Evolutionary conservation across 1,140 invertebrate species (phyloP).

Genomic region (Akabosia matsudoensis): DNA sequence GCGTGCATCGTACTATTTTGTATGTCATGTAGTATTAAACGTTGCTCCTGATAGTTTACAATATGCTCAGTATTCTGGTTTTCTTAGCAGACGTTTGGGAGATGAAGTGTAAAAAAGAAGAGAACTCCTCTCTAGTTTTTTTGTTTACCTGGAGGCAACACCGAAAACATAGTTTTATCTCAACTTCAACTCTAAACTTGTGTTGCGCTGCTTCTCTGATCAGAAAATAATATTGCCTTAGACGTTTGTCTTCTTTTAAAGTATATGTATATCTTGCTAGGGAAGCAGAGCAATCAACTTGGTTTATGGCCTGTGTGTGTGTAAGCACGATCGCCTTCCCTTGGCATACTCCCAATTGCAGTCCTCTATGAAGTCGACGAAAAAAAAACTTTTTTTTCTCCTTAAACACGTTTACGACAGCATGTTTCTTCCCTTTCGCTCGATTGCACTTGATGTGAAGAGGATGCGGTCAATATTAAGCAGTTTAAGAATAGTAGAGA

Average conservation of each 20-base stretch:
- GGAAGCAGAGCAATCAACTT: background rate
- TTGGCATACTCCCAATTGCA: background rate
- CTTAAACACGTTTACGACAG: background rate
- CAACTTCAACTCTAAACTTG: too few species aligned
- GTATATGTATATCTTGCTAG: too few species aligned
- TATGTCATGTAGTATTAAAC: too few species aligned
- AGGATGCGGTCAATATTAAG: too few species aligned
- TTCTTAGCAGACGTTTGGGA: background rate
- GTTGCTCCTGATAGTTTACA: too few species aligned
- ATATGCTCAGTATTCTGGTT: background rate
- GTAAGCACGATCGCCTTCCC: background rate
- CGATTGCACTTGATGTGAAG: too few species aligned
- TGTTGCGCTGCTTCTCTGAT: background rate
- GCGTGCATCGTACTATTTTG: background rate
- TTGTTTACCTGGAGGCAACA: conserved; percentile 19
- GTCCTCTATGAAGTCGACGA: background rate
- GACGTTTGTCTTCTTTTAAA: background rate
- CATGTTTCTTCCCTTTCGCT: too few species aligned
- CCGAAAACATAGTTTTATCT: background rate
- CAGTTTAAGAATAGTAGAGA: too few species aligned
- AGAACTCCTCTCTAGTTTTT: background rate
- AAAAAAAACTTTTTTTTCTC: background rate
- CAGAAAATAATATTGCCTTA: background rate
- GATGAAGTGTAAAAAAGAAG: background rate
- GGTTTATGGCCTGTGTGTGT: background rate